These are phyloP conservation scores for Glossophaga mutica DNA, from an alignment of 2,797 vertebrate species.

Conservation along the genomic window DNA sequence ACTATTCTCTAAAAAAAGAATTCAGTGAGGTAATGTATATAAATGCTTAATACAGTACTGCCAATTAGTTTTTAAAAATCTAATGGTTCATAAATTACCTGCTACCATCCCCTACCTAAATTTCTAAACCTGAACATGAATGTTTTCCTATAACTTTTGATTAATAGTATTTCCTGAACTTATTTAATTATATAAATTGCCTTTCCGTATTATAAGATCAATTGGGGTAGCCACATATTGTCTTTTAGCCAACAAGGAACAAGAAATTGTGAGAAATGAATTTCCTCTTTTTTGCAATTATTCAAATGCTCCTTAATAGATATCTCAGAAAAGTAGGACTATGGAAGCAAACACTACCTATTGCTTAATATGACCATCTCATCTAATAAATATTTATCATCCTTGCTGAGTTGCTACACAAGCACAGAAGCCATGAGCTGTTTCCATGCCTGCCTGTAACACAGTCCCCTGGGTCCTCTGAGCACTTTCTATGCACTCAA, in stretches of 20 bases:
- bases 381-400: background rate
- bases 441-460: background rate
- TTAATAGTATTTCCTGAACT: background rate
- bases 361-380: background rate
- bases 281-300: background rate
- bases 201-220: background rate
- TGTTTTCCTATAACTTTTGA: background rate
- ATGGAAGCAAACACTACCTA: background rate
- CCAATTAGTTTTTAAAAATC: background rate
- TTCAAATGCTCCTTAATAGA: background rate
- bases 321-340: background rate
- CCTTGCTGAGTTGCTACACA: background rate
- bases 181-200: background rate
- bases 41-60: background rate
- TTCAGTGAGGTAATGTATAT: background rate
- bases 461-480: background rate
- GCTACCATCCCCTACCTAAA: conserved; percentile 22
- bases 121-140: conserved; percentile 3
- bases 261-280: background rate
- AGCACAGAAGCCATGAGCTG: background rate
- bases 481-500: background rate
- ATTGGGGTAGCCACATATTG: background rate
- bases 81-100: conserved; percentile 2
- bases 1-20: background rate
- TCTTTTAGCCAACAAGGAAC: background rate